These are phyloP conservation scores for Python bivittatus DNA, from an alignment of 2,113 vertebrate genomes.

Conservation along the genomic window DNA sequence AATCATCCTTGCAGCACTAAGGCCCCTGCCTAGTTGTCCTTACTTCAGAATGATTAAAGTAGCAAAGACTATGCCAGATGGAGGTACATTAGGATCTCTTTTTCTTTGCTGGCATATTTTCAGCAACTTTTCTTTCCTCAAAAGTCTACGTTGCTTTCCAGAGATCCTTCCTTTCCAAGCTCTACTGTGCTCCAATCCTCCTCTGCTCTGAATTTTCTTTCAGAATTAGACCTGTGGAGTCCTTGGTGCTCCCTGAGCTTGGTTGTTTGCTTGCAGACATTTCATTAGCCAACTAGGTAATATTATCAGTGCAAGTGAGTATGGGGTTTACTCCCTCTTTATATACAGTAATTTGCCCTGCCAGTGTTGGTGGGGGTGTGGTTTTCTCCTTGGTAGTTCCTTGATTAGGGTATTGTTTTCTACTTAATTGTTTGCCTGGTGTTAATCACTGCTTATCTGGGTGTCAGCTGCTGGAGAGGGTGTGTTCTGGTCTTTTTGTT, in stretches of 20 bases:
- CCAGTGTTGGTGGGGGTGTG: background rate
- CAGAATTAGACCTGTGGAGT: background rate
- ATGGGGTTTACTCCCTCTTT: background rate
- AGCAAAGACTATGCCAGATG: background rate
- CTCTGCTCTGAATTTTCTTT: background rate
- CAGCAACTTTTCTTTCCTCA: background rate
- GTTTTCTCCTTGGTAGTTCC: background rate
- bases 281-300: background rate
- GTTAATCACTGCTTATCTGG: background rate
- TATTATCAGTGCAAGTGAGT: background rate
- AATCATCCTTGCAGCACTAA: background rate
- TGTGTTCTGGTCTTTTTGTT: background rate
- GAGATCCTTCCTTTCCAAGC: background rate
- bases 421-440: background rate
- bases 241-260: background rate
- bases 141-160: background rate
- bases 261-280: background rate
- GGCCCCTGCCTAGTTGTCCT: background rate
- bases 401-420: background rate
- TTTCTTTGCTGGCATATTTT: background rate
- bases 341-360: background rate
- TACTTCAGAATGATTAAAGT: background rate
- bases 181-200: background rate
- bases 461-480: background rate
- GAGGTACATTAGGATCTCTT: background rate